Base-by-base conservation (phyloP, 1,140 invertebrate genomes). In the Papilio polyxenes region DNA sequence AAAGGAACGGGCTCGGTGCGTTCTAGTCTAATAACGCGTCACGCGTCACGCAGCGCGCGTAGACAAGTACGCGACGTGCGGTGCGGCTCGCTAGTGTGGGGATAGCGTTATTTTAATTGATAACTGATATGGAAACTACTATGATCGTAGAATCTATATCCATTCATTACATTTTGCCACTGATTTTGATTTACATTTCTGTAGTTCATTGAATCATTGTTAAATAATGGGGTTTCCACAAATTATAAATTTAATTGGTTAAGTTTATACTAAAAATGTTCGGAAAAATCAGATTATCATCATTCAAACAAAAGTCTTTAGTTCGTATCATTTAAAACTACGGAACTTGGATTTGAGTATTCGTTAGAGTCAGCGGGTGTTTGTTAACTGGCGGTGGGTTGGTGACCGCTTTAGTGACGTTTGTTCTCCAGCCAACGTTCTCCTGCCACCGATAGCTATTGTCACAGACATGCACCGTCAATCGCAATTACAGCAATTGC, bases 21-120 rank as follows among this genome's bases (percentile, higher is more conserved):
- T 89, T 90, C 89, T 85, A 88, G 81, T 87, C 89, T 89, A 82
- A 83, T 89, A 86, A 88, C 84, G 83, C 82, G 85, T 87, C 83
- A 89, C 84, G 87, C 80, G 85, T 82, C 82, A 81, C 80, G 69
- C 80, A 59, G 76, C 49, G 75, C 20, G 53, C 79, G 77, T 20
- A 65, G 81, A 69, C 82, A 65, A 17, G 82, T 83, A 80, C 82
- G 81, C 82, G 65, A 62, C 78, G 82, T 82, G 81, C 82, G 51
- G 49, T 51, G 49, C 51, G 6, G 0, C 48, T 51, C 75, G 1
- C 53, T 17, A 53, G 31, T 77, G 75, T 49, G 23, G 48, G n/a
- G 51, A 53, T 13, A 8, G 44, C 48, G 10, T 53, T 77, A 53
- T 15, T 77, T 72, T 72, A 37, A 37, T 72, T 72, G 6, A 59